Conservation (phyloP, 2,113 vertebrate genomes). For the Promerops cafer region DNA sequence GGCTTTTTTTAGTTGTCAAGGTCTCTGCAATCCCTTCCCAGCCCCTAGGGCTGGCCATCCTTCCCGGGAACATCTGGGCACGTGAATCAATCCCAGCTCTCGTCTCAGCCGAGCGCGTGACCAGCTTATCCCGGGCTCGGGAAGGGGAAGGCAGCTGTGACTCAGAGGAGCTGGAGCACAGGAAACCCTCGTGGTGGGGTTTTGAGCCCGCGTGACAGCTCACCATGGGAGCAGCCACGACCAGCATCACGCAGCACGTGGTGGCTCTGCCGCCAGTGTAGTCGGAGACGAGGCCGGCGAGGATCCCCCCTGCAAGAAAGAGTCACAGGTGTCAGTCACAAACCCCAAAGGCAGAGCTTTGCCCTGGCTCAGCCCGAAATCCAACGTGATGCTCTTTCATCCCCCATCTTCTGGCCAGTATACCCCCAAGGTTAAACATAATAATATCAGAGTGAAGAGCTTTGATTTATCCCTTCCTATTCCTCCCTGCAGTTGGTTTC, state of each 20-base stretch:
- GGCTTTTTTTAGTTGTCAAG: background rate
- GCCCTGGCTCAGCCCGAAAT: background rate
- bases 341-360: background rate
- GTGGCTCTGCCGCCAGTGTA: constrained; percentile 85
- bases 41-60: background rate
- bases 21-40: background rate
- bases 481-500: background rate
- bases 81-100: background rate
- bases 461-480: background rate
- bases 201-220: background rate
- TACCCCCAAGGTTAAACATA: background rate
- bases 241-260: constrained; percentile 89
- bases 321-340: background rate
- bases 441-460: background rate
- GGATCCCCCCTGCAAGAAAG: constrained; percentile 81
- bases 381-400: background rate
- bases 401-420: background rate
- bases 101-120: background rate
- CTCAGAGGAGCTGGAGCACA: background rate
- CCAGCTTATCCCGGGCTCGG: background rate
- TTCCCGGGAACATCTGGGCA: background rate
- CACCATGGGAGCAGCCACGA: constrained; percentile 89
- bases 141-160: background rate
- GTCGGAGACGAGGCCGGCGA: constrained; percentile 88
- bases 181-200: background rate